phyloP scores from a whole-genome alignment of 2,888 invertebrate genomes.

The Papilio gigon region DNA sequence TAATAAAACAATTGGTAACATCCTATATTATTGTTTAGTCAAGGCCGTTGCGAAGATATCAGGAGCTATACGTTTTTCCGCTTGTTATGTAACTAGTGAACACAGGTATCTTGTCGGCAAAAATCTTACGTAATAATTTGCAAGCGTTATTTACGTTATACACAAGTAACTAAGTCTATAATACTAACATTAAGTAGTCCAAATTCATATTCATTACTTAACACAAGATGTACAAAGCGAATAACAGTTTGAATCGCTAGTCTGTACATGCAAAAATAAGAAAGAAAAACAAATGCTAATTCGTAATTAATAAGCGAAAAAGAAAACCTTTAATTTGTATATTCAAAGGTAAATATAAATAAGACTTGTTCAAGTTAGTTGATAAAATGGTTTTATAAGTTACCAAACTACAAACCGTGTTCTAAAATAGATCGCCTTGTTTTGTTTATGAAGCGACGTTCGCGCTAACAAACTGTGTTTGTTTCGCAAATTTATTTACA shows the following conservation, averaged over 20 bases:
- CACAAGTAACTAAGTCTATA: not conserved
- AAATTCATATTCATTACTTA: too few relatives aligned
- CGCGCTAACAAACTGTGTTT: slow-evolving; percentile 50
- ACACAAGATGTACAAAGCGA: too few relatives aligned
- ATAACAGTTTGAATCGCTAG: too few relatives aligned
- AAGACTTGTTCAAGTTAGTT: not conserved
- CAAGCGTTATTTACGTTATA: too few relatives aligned
- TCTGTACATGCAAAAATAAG: too few relatives aligned
- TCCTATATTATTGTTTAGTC: slow-evolving; percentile 11
- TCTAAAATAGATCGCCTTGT: slow-evolving; percentile 42
- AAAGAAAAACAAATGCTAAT: too few relatives aligned
- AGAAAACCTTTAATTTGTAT: too few relatives aligned
- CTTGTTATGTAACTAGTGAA: slow-evolving; percentile 9
- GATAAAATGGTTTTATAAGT: not conserved
- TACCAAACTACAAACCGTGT: not conserved
- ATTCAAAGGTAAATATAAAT: not conserved
- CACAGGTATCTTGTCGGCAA: slow-evolving; percentile 12
- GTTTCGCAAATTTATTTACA: slow-evolving; percentile 56
- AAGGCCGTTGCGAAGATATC: slow-evolving; percentile 15
- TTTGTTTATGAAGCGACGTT: slow-evolving; percentile 39
- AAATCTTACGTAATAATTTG: too few relatives aligned
- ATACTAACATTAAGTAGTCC: too few relatives aligned
- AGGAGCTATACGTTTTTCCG: slow-evolving; percentile 19
- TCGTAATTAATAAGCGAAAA: too few relatives aligned
- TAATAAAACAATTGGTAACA: slow-evolving; percentile 30